Evolutionary conservation across 1,140 invertebrate species (phyloP), one percentile per base, ranked within the genome.

Genomic region (Leptinotarsa lineolata): DNA sequence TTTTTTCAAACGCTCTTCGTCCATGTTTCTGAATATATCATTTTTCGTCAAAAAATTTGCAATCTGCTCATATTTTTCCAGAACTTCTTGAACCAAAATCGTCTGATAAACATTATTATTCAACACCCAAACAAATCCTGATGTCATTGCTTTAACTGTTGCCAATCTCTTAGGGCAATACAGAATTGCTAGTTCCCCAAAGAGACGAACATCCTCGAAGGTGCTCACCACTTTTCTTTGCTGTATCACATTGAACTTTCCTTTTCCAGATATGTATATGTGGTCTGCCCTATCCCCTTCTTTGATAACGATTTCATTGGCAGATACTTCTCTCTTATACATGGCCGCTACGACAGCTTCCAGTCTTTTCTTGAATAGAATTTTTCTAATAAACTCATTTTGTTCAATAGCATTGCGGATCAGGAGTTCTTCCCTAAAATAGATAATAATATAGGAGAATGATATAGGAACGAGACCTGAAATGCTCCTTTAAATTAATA

Each of bases 51-150:
- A 86, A 82, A 97, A 96, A 59, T 92, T 89, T 66, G 96, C 86
- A 79, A 95, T 91, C 79, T 95, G 92, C 75, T 95, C 90, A 46
- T 94, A 89, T 72, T 93, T 88, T 77, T 93, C 88, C 21, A 95
- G 88, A 2, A 92, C 93, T 45, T 92, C 92, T 96, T 93, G 76
- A 97, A 87, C 5, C 92, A 92, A 94, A 95, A 97, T 63, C 24
- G 92, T 92, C 82, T 96, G 92, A 84, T 97, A 97, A 6, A 93
- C 92, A 70, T 89, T 87, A 78, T 95, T 87, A 81, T 96, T 93
- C 75, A 97, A 87, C 4, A 92, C 93, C 95, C 95, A 97, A 20
- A 63, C 89, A 81, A 92, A 92, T 60, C 93, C 93, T 46, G 68
- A 2, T 48, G 72, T 78, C 45, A 70, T n/a, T 2, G 74, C 71